A percentile compares a stretch with the other conserved stretches of the same genome.
phyloP scores from a whole-genome alignment of 2,888 invertebrate species.

The Zygothrica quintamaculata region DNA sequence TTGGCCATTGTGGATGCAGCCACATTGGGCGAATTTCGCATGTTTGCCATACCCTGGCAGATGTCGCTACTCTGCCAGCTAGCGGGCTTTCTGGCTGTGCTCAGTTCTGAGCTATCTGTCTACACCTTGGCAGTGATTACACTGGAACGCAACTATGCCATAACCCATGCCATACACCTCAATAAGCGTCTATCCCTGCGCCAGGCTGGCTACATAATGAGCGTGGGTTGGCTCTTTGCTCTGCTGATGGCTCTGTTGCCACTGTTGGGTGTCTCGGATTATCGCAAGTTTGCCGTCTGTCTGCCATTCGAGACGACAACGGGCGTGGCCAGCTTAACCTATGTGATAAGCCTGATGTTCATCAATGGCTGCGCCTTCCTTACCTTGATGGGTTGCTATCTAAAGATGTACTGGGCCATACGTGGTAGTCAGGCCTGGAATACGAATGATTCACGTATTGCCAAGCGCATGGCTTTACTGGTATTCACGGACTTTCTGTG shows the following conservation, averaged over 20 bases:
- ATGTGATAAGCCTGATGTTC: conserved; percentile 95
- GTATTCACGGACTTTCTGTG: conserved; percentile 99
- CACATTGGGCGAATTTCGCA: conserved; percentile 97
- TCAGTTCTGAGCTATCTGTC: conserved; percentile 97
- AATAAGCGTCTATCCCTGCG: conserved; percentile 96
- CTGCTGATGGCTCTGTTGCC: conserved; percentile 94
- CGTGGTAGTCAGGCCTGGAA: conserved; percentile 99
- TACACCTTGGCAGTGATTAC: conserved; percentile 98
- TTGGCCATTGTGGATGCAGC: conserved; percentile 98
- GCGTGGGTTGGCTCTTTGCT: conserved; percentile 96
- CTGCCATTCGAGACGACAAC: conserved; percentile 96
- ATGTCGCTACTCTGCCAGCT: conserved; percentile 96
- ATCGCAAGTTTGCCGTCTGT: conserved; percentile 98
- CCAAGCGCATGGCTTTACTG: conserved; percentile 97
- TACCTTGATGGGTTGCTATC: conserved; percentile 97
- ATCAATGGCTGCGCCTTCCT: conserved; percentile 97
- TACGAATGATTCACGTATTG: conserved; percentile 97
- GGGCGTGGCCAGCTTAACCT: conserved; percentile 91
- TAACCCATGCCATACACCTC: conserved; percentile 98
- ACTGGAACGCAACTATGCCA: conserved; percentile 97
- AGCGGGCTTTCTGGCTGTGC: conserved; percentile 97
- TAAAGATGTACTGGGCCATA: conserved; percentile 99
- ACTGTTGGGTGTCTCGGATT: conserved; percentile 95
- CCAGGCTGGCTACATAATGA: conserved; percentile 96
- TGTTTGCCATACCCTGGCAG: conserved; percentile 99